These are phyloP conservation scores for Plagiodera versicolora DNA, from an alignment of 2,888 invertebrate genomes.

Conservation along the genomic window DNA sequence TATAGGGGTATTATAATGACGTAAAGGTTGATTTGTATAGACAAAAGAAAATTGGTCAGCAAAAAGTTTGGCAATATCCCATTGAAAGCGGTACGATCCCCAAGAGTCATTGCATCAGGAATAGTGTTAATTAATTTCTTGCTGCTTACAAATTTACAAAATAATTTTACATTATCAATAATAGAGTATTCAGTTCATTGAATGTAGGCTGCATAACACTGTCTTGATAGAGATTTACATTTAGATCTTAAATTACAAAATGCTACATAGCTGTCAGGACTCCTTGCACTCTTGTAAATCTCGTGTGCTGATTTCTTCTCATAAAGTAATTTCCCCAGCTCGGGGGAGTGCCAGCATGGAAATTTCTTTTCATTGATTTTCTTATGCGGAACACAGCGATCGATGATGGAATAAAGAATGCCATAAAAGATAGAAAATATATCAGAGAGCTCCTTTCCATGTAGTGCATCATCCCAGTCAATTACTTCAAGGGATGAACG, in stretches of 20 bases:
- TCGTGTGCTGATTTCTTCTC: no score
- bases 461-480: background rate
- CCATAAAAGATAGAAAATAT: constrained; percentile 10
- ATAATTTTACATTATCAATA: constrained; percentile 13
- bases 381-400: constrained; percentile 10
- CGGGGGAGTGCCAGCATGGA: no score
- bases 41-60: constrained; percentile 7
- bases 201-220: constrained; percentile 13
- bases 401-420: constrained; percentile 11
- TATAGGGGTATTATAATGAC: background rate
- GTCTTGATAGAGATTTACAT: constrained; percentile 10
- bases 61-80: constrained; percentile 3
- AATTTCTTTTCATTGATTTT: no score
- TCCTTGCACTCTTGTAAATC: constrained; percentile 8
- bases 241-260: constrained; percentile 12
- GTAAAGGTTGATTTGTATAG: background rate
- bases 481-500: constrained; percentile 1
- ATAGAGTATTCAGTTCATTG: constrained; percentile 3
- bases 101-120: no score
- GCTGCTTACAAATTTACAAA: constrained; percentile 12
- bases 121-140: no score
- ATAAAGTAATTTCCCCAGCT: no score
- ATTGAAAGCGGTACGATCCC: no score
- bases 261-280: no score
- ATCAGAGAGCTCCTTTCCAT: constrained; percentile 9